Evolutionary conservation across 2,888 invertebrate genomes (phyloP).

Genomic region (Spicauda simplicius): DNA sequence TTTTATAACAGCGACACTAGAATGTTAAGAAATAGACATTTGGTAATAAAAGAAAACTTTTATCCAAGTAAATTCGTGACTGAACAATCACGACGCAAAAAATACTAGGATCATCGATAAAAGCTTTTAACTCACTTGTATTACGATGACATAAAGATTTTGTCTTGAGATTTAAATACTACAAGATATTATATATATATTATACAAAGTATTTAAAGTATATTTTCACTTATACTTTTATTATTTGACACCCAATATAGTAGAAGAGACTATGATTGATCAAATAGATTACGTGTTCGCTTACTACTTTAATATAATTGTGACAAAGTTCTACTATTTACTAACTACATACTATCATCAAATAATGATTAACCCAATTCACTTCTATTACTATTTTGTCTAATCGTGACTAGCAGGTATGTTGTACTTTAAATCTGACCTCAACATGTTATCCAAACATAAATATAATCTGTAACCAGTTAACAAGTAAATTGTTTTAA

Average conservation of each 20-base stretch:
- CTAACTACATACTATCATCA: too few relatives aligned
- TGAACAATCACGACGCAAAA: slow-evolving; percentile 58
- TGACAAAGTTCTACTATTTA: too few relatives aligned
- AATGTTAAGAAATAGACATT: slow-evolving; percentile 16
- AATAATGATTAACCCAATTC: too few relatives aligned
- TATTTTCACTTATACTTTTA: background rate
- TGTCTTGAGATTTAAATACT: background rate
- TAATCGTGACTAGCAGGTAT: too few relatives aligned
- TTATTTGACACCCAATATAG: too few relatives aligned
- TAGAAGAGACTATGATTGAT: too few relatives aligned
- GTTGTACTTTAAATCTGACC: too few relatives aligned
- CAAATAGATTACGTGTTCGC: too few relatives aligned
- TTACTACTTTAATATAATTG: too few relatives aligned
- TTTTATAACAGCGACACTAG: slow-evolving; percentile 1
- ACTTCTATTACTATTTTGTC: background rate
- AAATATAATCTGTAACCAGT: slow-evolving; percentile 15
- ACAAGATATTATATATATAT: background rate
- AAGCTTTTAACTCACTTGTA: slow-evolving; percentile 49
- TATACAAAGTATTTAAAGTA: background rate
- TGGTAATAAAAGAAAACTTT: slow-evolving; percentile 37
- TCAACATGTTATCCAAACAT: background rate
- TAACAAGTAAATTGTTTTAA: slow-evolving; percentile 42
- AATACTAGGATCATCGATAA: slow-evolving; percentile 63
- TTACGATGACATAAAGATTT: slow-evolving; percentile 42
- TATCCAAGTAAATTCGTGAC: slow-evolving; percentile 61